phyloP scores from a whole-genome alignment of 2,113 vertebrate species.

The Petromus typicus region DNA sequence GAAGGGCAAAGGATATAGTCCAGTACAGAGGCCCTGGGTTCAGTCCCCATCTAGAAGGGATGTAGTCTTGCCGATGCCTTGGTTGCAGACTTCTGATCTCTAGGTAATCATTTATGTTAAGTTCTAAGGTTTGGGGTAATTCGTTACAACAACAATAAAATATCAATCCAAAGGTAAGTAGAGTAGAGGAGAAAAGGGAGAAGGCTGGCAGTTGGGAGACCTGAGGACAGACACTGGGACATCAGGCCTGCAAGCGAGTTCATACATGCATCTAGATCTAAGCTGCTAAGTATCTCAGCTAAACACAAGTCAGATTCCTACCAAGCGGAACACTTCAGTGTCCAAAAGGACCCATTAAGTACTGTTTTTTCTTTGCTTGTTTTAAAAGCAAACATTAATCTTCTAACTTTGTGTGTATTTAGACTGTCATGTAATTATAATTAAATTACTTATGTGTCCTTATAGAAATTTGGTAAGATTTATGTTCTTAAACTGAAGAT shows the following conservation, averaged over 20 bases:
- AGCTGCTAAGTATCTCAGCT: neutral
- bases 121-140: neutral
- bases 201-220: neutral
- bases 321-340: neutral
- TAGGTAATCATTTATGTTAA: neutral
- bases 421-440: neutral
- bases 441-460: neutral
- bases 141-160: neutral
- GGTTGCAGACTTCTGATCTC: neutral
- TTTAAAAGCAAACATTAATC: neutral
- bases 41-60: neutral
- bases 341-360: neutral
- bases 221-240: neutral
- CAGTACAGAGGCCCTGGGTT: neutral
- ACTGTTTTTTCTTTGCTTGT: neutral
- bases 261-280: neutral
- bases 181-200: neutral
- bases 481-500: neutral
- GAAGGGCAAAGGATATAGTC: neutral
- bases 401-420: neutral
- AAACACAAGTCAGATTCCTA: neutral
- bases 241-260: neutral
- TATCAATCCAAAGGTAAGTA: neutral
- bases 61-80: neutral
- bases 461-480: constrained; percentile 1